Evolutionary conservation across 2,888 invertebrate species (phyloP).

Genomic region (Leptothorax acervorum): DNA sequence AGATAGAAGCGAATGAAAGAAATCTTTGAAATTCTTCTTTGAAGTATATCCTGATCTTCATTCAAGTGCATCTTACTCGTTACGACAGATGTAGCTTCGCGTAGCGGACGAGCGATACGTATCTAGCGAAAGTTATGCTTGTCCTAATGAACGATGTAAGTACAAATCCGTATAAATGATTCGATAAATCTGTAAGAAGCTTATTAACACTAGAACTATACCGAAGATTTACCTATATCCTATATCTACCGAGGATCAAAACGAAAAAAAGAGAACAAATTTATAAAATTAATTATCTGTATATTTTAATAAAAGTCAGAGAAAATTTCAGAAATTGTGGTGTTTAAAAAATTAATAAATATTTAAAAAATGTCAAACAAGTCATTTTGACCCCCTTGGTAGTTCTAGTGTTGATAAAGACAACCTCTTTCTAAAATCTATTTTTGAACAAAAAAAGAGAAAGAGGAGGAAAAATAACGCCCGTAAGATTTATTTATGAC

Average conservation of each 20-base stretch:
- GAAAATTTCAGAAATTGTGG: too few species aligned
- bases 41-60: neutral
- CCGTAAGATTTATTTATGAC: neutral
- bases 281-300: too few species aligned
- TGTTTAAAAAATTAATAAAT: too few species aligned
- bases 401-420: too few species aligned
- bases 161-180: neutral
- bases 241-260: too few species aligned
- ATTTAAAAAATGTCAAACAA: too few species aligned
- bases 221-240: too few species aligned
- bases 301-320: too few species aligned
- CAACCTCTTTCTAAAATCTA: neutral
- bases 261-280: too few species aligned
- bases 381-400: too few species aligned
- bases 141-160: neutral
- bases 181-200: neutral
- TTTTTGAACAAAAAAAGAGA: neutral
- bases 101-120: neutral
- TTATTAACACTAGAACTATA: neutral
- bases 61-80: neutral
- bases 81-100: neutral
- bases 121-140: constrained; percentile 2
- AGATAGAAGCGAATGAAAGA: neutral
- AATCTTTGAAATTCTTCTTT: constrained; percentile 25
- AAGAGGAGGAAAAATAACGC: neutral